Base-by-base conservation (phyloP, 2,888 invertebrate genomes). In the Cephus pygmeus region DNA sequence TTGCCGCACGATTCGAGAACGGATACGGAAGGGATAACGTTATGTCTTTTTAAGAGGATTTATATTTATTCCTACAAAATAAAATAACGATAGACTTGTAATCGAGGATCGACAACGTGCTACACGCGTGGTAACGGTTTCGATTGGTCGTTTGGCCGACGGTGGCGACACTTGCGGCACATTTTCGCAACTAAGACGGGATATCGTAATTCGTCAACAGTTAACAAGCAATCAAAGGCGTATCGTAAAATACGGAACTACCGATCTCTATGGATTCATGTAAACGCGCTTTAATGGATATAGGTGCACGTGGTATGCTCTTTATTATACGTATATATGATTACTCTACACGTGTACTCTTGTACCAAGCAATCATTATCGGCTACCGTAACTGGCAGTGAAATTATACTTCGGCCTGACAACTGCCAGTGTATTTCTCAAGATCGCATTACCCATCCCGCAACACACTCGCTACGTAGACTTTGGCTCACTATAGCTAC, bases 381-480 rank as follows among this genome's bases (percentile, higher is more conserved):
- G 80, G 82, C 82, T 85, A 83, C 84, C 84, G 82, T 81, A 84
- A 83, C 82, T 81, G 78, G 79, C 81, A 83, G 81, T 82, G 84
- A 86, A 87, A 87, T 86, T 85, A 74, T 74, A 74, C 74, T 74
- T 74, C 74, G 74, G 34, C 74, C 74, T 34, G 74, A 35, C 34
- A 34, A 74, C 34, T 35, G 56, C 71, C 71, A 23, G 33, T 71
- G 71, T 34, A 31, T 34, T 35, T 34, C 74, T 35, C 74, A 30
- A 12, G 34, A 74, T 35, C 34, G 74, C 74, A 12, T 74, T 34
- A 35, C 74, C 35, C 74, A 74, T 30, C 74, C 30, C 35, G 74
- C 35, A 23, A 30, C 74, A 34, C 34, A 34, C 74, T 35, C 23
- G 74, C 34, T 11, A 34, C 11, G 80, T 83, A 85, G 82, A 86